Base-by-base conservation (phyloP, 2,797 vertebrate species). In the Acanthurus lineatus region DNA sequence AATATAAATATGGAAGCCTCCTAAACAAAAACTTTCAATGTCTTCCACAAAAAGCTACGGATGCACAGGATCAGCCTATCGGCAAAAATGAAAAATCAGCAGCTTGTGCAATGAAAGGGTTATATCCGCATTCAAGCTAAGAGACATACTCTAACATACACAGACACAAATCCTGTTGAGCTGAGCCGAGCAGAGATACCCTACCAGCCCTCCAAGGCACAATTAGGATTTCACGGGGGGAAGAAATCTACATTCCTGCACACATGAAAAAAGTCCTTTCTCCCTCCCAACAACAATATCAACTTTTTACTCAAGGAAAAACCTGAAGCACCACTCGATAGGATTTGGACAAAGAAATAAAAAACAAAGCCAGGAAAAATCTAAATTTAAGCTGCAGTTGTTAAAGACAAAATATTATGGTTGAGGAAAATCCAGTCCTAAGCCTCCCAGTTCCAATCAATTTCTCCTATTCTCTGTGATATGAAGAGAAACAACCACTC, bases 161-260 rank as follows among this genome's bases (percentile, higher is more conserved):
- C 88, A 94, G 90, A 94, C 93, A 93, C 94, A 96, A 96, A 96
- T 96, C 95, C 94, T 95, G 95, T 95, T 94, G 95, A 96, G 95
- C 93, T 87, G 93, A 95, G 94, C 92, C 76, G 90, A 96, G 94
- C 94, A 86, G 78, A 94, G 93, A 94, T 95, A 95, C 93, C 94
- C 94, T 94, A 95, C 89, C 93, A 95, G 94, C 92, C 95, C 95
- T 96, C 93, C 93, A 89, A 96, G 96, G 95, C 95, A 96, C 95
- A 96, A 96, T 96, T 96, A 96, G 95, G 95, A 96, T 96, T 96
- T 96, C 95, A 96, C 93, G 94, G 95, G 92, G 93, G 94, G 89
- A 92, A 93, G 92, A 95, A 94, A 96, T 96, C 94, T 95, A 95
- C 95, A 96, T 96, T 96, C 95, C 95, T 92, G 94, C 93, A 95